These are phyloP conservation scores for Teleogryllus oceanicus DNA, from an alignment of 2,888 invertebrate species.

Conservation along the genomic window DNA sequence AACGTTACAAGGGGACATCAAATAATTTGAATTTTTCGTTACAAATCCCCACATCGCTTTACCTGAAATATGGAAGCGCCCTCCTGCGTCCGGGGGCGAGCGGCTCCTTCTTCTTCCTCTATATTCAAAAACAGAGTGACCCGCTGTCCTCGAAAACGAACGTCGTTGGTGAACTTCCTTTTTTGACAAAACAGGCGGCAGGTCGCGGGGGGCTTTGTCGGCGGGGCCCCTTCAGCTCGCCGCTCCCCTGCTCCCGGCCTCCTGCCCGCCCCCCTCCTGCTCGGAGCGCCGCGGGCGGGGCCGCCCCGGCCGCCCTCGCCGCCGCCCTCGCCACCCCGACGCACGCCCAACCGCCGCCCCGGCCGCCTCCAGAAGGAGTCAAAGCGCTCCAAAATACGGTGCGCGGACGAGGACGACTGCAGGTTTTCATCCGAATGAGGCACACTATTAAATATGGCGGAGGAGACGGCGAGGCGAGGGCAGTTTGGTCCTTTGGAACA, in stretches of 20 bases:
- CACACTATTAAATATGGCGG: not conserved
- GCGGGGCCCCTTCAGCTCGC: not conserved
- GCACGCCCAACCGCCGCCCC: not conserved
- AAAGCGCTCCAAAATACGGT: not conserved
- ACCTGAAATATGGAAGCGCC: not conserved
- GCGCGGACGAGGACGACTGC: not conserved
- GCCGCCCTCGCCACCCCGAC: not conserved
- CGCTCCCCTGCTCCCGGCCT: not conserved
- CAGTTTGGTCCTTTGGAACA: not conserved
- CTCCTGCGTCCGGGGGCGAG: not conserved
- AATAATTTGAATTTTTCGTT: conserved; percentile 18
- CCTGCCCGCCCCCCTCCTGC: not conserved
- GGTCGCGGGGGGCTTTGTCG: not conserved
- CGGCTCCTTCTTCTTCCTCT: not conserved
- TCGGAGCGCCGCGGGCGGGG: not conserved
- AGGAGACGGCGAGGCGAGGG: not conserved
- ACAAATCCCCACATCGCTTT: conserved; percentile 2
- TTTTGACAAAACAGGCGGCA: not conserved
- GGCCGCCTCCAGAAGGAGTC: not conserved
- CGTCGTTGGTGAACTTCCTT: conserved; percentile 18
- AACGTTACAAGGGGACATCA: not conserved
- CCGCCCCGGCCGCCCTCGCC: not conserved
- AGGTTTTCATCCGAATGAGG: not conserved
- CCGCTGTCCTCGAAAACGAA: conserved; percentile 18
- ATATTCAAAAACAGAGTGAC: not conserved